Evolutionary conservation across 2,888 invertebrate genomes (phyloP).

Genomic region (Melipona beecheii): DNA sequence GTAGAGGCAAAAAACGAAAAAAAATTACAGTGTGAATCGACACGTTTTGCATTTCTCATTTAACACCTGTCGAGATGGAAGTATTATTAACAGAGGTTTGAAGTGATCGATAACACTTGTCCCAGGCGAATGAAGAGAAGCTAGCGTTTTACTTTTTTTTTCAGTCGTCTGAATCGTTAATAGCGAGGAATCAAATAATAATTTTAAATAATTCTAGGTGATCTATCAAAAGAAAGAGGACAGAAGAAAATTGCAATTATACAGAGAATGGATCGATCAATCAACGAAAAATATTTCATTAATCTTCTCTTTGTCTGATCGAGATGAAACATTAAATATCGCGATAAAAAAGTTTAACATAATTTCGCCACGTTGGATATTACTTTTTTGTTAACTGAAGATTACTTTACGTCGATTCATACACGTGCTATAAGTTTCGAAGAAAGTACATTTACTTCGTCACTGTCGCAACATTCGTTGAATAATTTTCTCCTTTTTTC

Average conservation of each 20-base stretch:
- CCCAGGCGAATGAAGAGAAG: no score
- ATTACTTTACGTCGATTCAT: neutral
- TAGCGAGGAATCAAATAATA: no score
- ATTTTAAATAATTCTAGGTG: neutral
- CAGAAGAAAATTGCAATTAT: neutral
- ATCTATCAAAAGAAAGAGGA: neutral
- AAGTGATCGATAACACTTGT: neutral
- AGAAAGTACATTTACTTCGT: no score
- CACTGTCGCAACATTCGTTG: no score
- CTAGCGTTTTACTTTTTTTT: no score
- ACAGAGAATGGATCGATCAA: neutral
- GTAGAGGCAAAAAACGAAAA: neutral
- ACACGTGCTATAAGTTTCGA: conserved; percentile 30
- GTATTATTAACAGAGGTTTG: neutral
- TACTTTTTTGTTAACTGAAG: conserved; percentile 39
- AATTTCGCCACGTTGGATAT: neutral
- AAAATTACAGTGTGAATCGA: neutral
- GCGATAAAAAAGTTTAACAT: no score
- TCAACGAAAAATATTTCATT: no score
- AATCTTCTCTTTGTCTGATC: no score
- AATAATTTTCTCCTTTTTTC: neutral
- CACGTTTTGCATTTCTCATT: neutral
- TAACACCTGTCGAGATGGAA: conserved; percentile 12
- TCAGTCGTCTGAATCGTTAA: neutral
- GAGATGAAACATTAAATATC: no score